Evolutionary conservation across 2,888 invertebrate species (phyloP), one percentile per base, ranked within the genome.

Genomic region (Lissocephala sabroskyi): DNA sequence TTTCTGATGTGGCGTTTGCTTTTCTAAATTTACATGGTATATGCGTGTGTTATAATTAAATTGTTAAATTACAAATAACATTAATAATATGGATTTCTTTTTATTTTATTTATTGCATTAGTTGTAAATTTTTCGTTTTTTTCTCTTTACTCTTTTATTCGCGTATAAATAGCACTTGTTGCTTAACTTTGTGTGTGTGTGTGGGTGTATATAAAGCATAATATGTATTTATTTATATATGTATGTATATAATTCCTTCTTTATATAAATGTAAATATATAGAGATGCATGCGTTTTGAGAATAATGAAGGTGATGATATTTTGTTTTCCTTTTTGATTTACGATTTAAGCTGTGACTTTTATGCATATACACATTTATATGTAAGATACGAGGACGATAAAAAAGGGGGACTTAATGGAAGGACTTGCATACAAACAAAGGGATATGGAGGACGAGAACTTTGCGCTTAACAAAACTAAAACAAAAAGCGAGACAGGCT

Each of bases 1-100:
- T 52, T 40, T n/a, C n/a, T 33, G 9, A 10, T 18, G 7, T 41
- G 29, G 3, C 30, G 17, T 56, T 67, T 66, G 52, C n/a, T n/a
- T n/a, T 56, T 66, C 54, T 74, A 66, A 66, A 73, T 74, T 52
- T 74, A 71, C 74, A 70, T 66, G 62, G n/a, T n/a, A n/a, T 53
- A 57, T 58, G 59, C 41, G 61, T 62, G 56, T 60, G 37, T 53
- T 41, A 41, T 30, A 54, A 67, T 74, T 57, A 59, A 62, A 70
- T 58, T 55, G 53, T 60, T 65, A 67, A 70, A 65, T 67, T 71
- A 65, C 58, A 63, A 61, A 64, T 60, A 59, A 56, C 62, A 56
- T 60, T 68, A 66, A 59, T 64, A 45, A 64, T 70, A 68, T 65
- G 65, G 58, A 65, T 53, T 56, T 71, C 42, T 58, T 41, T 50